Evolutionary conservation across 2,888 invertebrate genomes (phyloP).

Genomic region (Laspeyria flexula): DNA sequence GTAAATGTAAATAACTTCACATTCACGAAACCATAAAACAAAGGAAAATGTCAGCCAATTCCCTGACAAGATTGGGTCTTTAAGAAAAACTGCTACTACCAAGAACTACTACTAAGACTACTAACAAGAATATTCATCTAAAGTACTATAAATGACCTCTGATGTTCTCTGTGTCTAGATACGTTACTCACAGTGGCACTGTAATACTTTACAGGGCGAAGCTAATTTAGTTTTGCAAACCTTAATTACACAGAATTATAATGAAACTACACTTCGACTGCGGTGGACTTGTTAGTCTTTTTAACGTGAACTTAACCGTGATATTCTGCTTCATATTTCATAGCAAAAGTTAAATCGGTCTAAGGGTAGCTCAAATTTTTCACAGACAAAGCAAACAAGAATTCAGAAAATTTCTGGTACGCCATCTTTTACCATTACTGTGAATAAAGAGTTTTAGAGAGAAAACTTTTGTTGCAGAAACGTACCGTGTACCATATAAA

Average conservation of each 20-base stretch:
- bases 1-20: no score
- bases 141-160: no score
- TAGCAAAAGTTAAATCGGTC: slow-evolving; percentile 3
- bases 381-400: slow-evolving; percentile 7
- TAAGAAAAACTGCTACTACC: no score
- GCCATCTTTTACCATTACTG: slow-evolving; percentile 1
- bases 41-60: no score
- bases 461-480: neutral
- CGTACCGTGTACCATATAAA: no score
- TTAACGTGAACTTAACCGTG: neutral
- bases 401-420: slow-evolving; percentile 1
- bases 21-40: no score
- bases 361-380: neutral
- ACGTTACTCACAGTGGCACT: no score
- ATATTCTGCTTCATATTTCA: slow-evolving; percentile 9
- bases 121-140: no score
- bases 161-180: no score
- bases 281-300: neutral
- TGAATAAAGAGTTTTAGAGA: slow-evolving; percentile 6
- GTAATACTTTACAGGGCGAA: no score
- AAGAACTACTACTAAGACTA: no score
- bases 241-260: slow-evolving; percentile 7
- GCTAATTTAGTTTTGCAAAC: neutral
- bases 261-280: slow-evolving; percentile 5
- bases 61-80: no score